A percentile compares a stretch with the other conserved stretches of the same genome.
phyloP scores from a whole-genome alignment of 2,113 vertebrate species.

The Tupaia chinensis region DNA sequence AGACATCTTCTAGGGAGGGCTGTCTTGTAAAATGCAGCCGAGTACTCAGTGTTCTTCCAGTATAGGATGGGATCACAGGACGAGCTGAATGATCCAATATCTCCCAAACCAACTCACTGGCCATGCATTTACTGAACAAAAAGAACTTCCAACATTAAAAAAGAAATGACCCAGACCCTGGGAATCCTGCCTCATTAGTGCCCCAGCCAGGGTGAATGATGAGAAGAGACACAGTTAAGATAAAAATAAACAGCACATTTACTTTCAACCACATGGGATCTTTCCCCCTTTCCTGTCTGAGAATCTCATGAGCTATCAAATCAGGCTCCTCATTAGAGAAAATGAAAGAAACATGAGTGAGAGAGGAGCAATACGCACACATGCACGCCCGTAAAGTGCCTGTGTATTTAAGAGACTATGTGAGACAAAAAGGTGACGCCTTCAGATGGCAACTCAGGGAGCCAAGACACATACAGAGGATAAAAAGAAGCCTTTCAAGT shows the following conservation, averaged over 20 bases:
- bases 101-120: conserved; percentile 26
- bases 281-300: not conserved
- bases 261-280: not conserved
- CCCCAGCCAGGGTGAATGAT: not conserved
- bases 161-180: conserved; percentile 23
- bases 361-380: not conserved
- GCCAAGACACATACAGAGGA: not conserved
- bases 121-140: not conserved
- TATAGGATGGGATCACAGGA: not conserved
- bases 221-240: conserved; percentile 44
- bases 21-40: not conserved
- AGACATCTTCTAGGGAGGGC: not conserved
- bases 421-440: not conserved
- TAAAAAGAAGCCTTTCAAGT: not conserved
- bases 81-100: conserved; percentile 53
- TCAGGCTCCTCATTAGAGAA: not conserved
- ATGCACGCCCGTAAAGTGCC: not conserved
- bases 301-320: not conserved
- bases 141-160: conserved; percentile 19
- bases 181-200: conserved; percentile 13
- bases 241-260: conserved; percentile 68
- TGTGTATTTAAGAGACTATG: not conserved
- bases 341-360: conserved; percentile 2
- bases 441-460: not conserved
- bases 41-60: conserved; percentile 66